Evolutionary conservation across 2,113 vertebrate genomes (phyloP).

Genomic region (Poeciliopsis prolifica): DNA sequence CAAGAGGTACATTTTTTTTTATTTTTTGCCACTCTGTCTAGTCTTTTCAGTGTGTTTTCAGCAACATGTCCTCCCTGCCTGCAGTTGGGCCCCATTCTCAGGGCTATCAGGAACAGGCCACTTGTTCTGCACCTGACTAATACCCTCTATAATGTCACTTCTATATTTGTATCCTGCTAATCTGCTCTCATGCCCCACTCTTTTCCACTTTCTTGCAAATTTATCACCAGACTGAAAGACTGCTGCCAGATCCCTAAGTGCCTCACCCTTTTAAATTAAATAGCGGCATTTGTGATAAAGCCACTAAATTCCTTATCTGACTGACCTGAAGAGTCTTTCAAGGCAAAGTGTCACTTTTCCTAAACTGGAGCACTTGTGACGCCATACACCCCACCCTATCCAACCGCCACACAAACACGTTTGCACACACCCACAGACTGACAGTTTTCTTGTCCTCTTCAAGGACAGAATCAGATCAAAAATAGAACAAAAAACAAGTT

Average conservation of each 20-base stretch:
- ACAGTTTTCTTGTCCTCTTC: slow-evolving; percentile 73
- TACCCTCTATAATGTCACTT: slow-evolving; percentile 82
- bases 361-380: slow-evolving; percentile 74
- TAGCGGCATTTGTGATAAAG: slow-evolving; percentile 99
- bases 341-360: slow-evolving; percentile 89
- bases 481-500: slow-evolving; percentile 75
- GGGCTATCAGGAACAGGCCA: slow-evolving; percentile 77
- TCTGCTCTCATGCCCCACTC: slow-evolving; percentile 78
- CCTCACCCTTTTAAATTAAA: slow-evolving; percentile 99
- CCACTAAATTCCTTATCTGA: slow-evolving; percentile 99
- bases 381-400: slow-evolving; percentile 51
- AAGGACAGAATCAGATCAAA: slow-evolving; percentile 70
- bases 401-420: slow-evolving; percentile 42
- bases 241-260: slow-evolving; percentile 86
- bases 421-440: slow-evolving; percentile 44
- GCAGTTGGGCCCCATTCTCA: slow-evolving; percentile 59
- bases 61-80: slow-evolving; percentile 29
- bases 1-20: slow-evolving; percentile 33
- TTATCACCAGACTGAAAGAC: slow-evolving; percentile 92
- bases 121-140: slow-evolving; percentile 83
- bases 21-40: slow-evolving; percentile 27
- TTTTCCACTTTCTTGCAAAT: slow-evolving; percentile 87
- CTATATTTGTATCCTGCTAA: slow-evolving; percentile 86
- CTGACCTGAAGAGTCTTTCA: slow-evolving; percentile 91
- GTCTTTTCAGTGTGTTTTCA: slow-evolving; percentile 50